Conservation (phyloP, 1,140 invertebrate species). For the Drosophila fuyamai region DNA sequence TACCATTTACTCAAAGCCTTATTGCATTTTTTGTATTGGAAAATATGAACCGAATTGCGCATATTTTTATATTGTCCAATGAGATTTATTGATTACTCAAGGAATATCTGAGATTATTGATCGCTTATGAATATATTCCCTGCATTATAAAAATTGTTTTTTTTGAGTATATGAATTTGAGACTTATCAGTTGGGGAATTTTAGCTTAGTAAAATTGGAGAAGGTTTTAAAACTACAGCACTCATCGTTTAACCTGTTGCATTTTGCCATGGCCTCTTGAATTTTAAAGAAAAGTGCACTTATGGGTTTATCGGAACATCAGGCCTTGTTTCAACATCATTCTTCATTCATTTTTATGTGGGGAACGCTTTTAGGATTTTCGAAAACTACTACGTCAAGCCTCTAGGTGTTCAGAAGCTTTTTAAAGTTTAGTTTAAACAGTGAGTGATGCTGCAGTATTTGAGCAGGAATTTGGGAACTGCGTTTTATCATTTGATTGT, state of each 20-base stretch:
- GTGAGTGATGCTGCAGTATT: not conserved
- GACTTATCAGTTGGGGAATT: too few species aligned
- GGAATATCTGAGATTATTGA: not conserved
- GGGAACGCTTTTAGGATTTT: not conserved
- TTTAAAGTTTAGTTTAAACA: too few species aligned
- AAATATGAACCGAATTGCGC: conserved; percentile 11
- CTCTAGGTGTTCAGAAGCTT: not conserved
- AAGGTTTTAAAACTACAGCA: too few species aligned
- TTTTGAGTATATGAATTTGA: too few species aligned
- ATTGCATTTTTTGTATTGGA: not conserved
- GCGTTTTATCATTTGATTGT: conserved; percentile 15
- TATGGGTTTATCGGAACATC: not conserved
- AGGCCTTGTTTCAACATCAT: not conserved
- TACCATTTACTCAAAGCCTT: not conserved
- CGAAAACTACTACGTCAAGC: not conserved
- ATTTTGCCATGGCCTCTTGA: too few species aligned
- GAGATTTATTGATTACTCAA: not conserved
- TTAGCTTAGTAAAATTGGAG: too few species aligned
- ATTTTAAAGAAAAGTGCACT: not conserved
- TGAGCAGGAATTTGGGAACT: not conserved
- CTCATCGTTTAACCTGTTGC: too few species aligned
- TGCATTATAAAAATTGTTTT: too few species aligned
- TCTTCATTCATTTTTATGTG: not conserved
- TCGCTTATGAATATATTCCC: too few species aligned
- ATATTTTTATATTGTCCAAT: not conserved